Evolutionary conservation across 1,140 invertebrate genomes (phyloP), one percentile per base, ranked within the genome.

Genomic region (Euglossa dilemma): DNA sequence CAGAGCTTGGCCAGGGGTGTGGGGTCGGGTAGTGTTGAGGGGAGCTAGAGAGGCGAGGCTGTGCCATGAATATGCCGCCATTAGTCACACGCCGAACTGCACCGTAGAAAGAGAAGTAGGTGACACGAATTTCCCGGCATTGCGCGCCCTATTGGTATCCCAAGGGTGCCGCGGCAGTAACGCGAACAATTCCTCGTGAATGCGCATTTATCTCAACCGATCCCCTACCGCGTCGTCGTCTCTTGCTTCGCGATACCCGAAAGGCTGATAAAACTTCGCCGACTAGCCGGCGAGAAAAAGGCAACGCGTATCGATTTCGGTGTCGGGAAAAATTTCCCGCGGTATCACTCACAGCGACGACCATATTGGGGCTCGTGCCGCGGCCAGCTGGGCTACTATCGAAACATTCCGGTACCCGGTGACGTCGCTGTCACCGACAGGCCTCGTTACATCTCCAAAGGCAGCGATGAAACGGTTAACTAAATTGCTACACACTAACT

Each of bases 381-480:
- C 36, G 18, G 45, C 16, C 71, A 67, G 69, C 82, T 71, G 74
- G 61, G 63, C 25, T 47, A 52, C 72, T 76, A 57, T 79, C 85
- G 85, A 90, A 88, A 91, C 89, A 91, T 91, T 91, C 82, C 64
- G 75, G 69, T 72, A 86, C 84, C 80, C 59, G 79, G 81, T 84
- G 84, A 87, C 87, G 67, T 64, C 54, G 82, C 85, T 92, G 93
- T 93, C 93, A 92, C 84, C 85, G 84, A 77, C 92, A 93, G 91
- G 73, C 90, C 90, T 80, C 89, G 92, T 93, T 93, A 93, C 92
- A 90, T 93, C 93, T 93, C 90, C 89, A 93, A 93, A 93, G 89
- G 92, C 89, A 92, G 91, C 92, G 91, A 93, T 93, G 92, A 93
- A 92, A 93, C 90, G 91, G 91, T 93, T 93, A 93, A 92, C 92